phyloP scores from a whole-genome alignment of 2,888 invertebrate species.

The Therioaphis trifolii region DNA sequence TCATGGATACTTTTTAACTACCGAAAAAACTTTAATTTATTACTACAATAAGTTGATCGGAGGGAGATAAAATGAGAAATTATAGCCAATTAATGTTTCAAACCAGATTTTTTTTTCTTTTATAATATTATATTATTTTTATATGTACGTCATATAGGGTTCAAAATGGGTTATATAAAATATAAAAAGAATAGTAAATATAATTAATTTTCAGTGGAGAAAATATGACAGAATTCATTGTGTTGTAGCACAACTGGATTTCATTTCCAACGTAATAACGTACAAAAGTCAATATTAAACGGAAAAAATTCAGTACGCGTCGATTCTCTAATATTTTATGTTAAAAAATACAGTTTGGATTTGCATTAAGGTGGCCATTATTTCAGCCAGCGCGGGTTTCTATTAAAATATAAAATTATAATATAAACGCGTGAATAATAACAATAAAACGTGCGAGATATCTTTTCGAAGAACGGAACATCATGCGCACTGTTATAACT shows the following conservation, averaged over 20 bases:
- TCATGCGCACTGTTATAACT: not conserved
- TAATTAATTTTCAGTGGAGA: too few species aligned
- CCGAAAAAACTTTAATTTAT: too few species aligned
- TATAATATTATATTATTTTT: too few species aligned
- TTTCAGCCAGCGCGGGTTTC: not conserved
- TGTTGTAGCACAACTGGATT: not conserved
- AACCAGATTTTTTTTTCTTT: too few species aligned
- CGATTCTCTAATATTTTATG: not conserved
- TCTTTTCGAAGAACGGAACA: slow-evolving; percentile 8
- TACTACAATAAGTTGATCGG: too few species aligned
- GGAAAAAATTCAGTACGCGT: not conserved
- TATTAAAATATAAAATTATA: slow-evolving; percentile 11
- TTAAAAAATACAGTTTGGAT: slow-evolving; percentile 7
- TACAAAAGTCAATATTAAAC: not conserved
- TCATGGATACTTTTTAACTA: too few species aligned
- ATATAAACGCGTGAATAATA: not conserved
- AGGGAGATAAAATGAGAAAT: too few species aligned
- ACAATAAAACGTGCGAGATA: slow-evolving; percentile 17
- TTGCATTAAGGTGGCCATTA: slow-evolving; percentile 12
- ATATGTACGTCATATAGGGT: too few species aligned
- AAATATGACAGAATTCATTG: not conserved
- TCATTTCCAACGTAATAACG: not conserved
- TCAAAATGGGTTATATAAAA: too few species aligned
- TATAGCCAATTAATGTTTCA: too few species aligned
- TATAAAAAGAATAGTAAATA: too few species aligned